Evolutionary conservation across 2,113 vertebrate species (phyloP), one percentile per base, ranked within the genome.

Genomic region (Ancistrus triradiatus): DNA sequence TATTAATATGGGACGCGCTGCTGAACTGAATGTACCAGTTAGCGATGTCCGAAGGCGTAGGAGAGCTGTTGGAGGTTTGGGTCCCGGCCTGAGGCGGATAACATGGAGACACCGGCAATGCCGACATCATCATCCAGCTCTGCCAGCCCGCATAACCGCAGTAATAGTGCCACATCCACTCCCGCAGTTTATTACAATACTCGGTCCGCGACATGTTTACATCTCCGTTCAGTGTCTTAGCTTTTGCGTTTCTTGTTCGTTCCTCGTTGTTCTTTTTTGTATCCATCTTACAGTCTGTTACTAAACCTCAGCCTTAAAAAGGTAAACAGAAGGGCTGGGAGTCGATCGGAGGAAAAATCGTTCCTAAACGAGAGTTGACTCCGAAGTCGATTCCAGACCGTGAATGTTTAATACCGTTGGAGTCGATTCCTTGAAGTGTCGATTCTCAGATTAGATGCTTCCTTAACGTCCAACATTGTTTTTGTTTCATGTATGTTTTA

Each of bases 131-230:
- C 66, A 76, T 7, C 78, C 89, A 89, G 85, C 80, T 84, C 78
- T 93, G 91, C 93, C 92, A 94, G 80, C 73, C 83, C 14, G 90
- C 77, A 73, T 90, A 86, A 0, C 91, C 87, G 80, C 91, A 92
- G 86, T 95, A 90, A 47, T 90, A 92, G 73, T 91, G 90, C 93
- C 93, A 96, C 52, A 96, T 91, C 94, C 94, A 96, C 64, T 87
- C 89, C 81, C 93, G 94, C 63, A 96, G 82, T 58, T 85, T 82
- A 42, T 80, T 84, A 50, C 92, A 91, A 78, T 96, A 96, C 49
- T 94, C 90, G 8, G 80, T 80, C 17, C 83, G 88, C 0, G 80
- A 79, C 8, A 68, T 71, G 6, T 42, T 19, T 1, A 43, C 50
- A 18, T 17, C 28, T 3, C 66, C 33, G 15, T n/a, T 24, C 9